Conservation (phyloP, 2,797 vertebrate species). For the Gila robusta region DNA sequence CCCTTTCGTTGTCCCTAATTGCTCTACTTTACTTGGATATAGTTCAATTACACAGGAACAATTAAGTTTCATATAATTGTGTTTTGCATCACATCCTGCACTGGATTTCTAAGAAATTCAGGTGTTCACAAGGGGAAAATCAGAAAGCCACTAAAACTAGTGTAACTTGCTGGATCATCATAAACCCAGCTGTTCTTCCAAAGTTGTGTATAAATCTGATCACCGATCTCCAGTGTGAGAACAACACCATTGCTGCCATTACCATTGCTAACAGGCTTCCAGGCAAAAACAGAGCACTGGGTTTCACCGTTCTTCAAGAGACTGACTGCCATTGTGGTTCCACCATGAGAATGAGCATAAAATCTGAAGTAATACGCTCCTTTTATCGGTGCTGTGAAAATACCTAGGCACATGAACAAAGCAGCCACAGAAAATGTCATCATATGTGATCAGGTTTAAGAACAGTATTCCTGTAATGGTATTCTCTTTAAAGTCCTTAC, state of each 20-base stretch:
- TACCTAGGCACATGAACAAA: conserved; percentile 21
- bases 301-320: conserved; percentile 21
- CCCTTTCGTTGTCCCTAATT: not conserved
- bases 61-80: not conserved
- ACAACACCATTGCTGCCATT: conserved; percentile 49
- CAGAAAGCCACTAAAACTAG: conserved; percentile 57
- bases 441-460: not conserved
- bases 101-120: not conserved
- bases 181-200: conserved; percentile 32
- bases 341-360: conserved; percentile 31
- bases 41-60: not conserved
- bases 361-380: conserved; percentile 53
- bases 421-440: not conserved
- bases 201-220: conserved; percentile 41
- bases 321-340: conserved; percentile 27
- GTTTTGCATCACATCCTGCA: not conserved
- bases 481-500: not conserved
- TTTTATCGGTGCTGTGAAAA: conserved; percentile 53
- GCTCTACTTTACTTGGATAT: not conserved
- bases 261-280: not conserved
- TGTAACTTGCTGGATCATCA: conserved; percentile 43
- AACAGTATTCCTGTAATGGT: not conserved
- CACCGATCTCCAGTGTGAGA: conserved; percentile 46
- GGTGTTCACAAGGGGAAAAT: conserved; percentile 49
- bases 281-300: conserved; percentile 30